A percentile compares a stretch with the other conserved stretches of the same genome.
Conservation (phyloP, 2,113 vertebrate species). For the Mustelus asterias region DNA sequence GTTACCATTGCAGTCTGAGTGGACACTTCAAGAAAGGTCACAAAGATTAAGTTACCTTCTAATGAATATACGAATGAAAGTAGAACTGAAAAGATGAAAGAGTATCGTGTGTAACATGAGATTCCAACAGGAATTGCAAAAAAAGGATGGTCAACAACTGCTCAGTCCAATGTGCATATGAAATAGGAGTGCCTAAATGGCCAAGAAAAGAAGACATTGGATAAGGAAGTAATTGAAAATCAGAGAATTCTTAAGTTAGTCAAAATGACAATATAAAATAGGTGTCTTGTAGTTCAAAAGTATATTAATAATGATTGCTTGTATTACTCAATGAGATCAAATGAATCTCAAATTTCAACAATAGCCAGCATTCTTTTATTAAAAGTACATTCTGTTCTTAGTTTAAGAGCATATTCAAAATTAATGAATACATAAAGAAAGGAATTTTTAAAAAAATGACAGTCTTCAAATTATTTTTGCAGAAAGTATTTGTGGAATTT, state of each 20-base stretch:
- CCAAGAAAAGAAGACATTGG: background rate
- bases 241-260: background rate
- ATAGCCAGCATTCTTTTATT: background rate
- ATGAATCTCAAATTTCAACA: background rate
- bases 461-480: background rate
- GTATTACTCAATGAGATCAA: background rate
- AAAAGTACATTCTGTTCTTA: background rate
- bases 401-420: background rate
- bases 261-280: background rate
- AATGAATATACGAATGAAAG: background rate
- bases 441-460: background rate
- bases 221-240: background rate
- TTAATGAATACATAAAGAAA: background rate
- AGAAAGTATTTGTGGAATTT: background rate
- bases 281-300: background rate
- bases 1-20: background rate
- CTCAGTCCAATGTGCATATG: background rate
- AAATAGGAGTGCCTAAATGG: background rate
- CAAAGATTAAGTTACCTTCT: background rate
- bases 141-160: background rate
- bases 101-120: background rate
- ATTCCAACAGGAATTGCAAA: background rate
- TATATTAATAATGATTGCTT: background rate
- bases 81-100: constrained; percentile 6
- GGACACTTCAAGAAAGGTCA: background rate